Conservation (phyloP, 64 coral and sea anemone genomes). For the Platygyra sinensis region DNA sequence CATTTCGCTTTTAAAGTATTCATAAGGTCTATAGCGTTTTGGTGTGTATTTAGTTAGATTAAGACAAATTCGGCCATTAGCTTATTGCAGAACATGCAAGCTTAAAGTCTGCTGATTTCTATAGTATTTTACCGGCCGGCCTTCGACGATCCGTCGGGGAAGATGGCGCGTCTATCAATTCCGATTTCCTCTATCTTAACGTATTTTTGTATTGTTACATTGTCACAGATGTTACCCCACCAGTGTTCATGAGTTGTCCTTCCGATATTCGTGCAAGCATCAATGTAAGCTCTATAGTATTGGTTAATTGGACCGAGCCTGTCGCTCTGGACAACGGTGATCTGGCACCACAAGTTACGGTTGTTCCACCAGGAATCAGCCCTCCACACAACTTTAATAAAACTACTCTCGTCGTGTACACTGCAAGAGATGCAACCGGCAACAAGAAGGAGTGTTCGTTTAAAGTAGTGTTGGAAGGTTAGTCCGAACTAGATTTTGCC, state of each 20-base stretch:
- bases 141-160: too few species aligned
- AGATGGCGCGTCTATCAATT: too few species aligned
- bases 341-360: background rate
- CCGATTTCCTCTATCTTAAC: background rate
- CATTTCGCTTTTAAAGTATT: too few species aligned
- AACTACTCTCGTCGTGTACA: constrained; percentile 38
- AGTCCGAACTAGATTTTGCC: too few species aligned
- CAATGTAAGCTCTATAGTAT: background rate
- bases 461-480: constrained; percentile 25
- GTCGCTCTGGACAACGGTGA: constrained; percentile 48
- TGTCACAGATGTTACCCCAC: constrained; percentile 47
- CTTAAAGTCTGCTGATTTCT: too few species aligned
- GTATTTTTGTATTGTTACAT: background rate
- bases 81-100: too few species aligned
- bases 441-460: constrained; percentile 29
- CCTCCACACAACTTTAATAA: constrained; percentile 28
- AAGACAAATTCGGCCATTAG: too few species aligned
- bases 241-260: constrained; percentile 46
- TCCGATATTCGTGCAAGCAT: constrained; percentile 47
- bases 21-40: too few species aligned
- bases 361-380: constrained; percentile 19
- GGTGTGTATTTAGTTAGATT: too few species aligned
- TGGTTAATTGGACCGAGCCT: constrained; percentile 58
- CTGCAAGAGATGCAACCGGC: constrained; percentile 16
- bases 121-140: too few species aligned